phyloP scores from a whole-genome alignment of 2,888 invertebrate genomes.

The Steinernema hermaphroditum region DNA sequence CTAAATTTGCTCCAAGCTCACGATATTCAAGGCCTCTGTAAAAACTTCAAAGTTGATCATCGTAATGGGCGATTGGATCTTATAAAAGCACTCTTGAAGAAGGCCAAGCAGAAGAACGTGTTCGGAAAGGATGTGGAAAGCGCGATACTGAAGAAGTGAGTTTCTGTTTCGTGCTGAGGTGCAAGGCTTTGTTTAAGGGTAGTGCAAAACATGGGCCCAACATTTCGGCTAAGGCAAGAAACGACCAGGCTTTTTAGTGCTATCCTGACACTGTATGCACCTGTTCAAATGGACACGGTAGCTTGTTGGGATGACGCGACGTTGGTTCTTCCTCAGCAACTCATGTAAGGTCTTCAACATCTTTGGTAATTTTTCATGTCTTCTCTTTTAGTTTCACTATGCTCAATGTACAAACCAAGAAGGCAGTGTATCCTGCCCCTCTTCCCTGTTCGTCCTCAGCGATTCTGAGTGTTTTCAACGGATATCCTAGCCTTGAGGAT shows the following conservation, averaged over 20 bases:
- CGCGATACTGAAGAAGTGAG: conserved; percentile 4
- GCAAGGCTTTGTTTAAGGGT: neutral
- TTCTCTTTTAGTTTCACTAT: conserved; percentile 33
- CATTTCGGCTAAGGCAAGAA: conserved; percentile 39
- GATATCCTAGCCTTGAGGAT: conserved; percentile 34
- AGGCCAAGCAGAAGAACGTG: neutral
- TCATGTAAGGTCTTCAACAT: too few relatives aligned
- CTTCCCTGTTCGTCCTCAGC: conserved; percentile 36
- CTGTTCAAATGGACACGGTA: conserved; percentile 49
- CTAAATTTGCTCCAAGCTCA: neutral
- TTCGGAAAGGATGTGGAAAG: neutral
- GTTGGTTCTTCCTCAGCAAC: conserved; percentile 43
- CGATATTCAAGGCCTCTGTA: neutral
- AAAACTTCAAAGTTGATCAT: conserved; percentile 10
- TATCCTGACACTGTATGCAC: conserved; percentile 53
- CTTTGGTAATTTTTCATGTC: too few relatives aligned
- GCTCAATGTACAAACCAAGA: conserved; percentile 38
- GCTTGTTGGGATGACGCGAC: conserved; percentile 43
- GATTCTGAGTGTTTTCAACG: conserved; percentile 38
- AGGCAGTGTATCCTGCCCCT: conserved; percentile 39
- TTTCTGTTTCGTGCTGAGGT: neutral
- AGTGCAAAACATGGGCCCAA: conserved; percentile 43
- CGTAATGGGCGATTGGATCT: neutral
- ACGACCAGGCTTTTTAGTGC: conserved; percentile 43
- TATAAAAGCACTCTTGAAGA: neutral